Base-by-base conservation (phyloP, 2,888 invertebrate genomes). In the Euplagia quadripunctaria region DNA sequence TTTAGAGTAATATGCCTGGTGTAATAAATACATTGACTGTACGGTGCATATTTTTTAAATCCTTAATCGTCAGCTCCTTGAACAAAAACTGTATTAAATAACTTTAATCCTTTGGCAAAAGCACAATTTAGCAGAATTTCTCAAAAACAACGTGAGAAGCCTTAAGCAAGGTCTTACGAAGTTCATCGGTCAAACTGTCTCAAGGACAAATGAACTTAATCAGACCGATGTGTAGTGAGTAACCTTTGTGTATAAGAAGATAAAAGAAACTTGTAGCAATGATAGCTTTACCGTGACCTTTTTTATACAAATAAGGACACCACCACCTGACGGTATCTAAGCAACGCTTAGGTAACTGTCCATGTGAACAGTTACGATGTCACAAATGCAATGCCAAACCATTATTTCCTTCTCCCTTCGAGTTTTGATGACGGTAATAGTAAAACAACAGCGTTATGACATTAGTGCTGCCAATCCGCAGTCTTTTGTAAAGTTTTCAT, bases 111-210 rank as follows among this genome's bases (percentile, higher is more conserved):
- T 20, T 64, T 71, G 65, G 65, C 31, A 16, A 55, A 12, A 17
- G 43, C 41, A 73, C 14, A 79, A 77, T 80, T 77, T 63, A 43
- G 73, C 63, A 72, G 68, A 14, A 42, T 73, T 68, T 77, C 64
- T 63, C 64, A 64, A 73, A 68, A 75, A 74, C 69, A 73, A 80
- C 75, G 71, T 52, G 64, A 70, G 20, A 66, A 42, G 61, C 63
- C 49, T 72, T 79, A 68, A 68, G 68, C 75, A 70, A 70, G 61
- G 63, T 68, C 52, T 71, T 70, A 63, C n/a, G 17, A 82, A 84
- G 90, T 88, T 89, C 89, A 85, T 83, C 74, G 88, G 52, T 83
- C 87, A 81, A 81, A 58, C 70, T 71, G 89, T 86, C 88, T 87
- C 87, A 86, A 90, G 88, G 90, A 82, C 83, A 68, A 58, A 51